These are phyloP conservation scores for Palythoa grandiflora DNA, from an alignment of 92 coral and sea anemone species.

Conservation along the genomic window DNA sequence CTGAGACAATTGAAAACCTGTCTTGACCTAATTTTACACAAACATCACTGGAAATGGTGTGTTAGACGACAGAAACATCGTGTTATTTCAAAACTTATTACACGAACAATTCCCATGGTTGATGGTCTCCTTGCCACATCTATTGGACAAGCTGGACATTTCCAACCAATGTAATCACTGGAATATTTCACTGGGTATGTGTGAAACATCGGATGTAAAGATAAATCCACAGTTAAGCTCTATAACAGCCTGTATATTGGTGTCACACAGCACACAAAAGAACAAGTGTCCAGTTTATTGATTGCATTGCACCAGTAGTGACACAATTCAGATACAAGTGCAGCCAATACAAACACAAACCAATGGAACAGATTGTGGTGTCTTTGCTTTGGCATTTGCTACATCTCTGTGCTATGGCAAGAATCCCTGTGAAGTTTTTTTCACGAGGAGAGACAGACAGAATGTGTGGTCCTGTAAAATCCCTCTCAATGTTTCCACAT, in stretches of 20 bases:
- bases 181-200: constrained; percentile 54
- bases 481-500: constrained; percentile 30
- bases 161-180: constrained; percentile 41
- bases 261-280: constrained; percentile 32
- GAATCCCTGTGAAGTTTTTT: constrained; percentile 17
- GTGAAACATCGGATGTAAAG: constrained; percentile 45
- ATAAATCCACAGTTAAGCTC: constrained; percentile 35
- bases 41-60: constrained; percentile 51
- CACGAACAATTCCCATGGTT: constrained; percentile 39
- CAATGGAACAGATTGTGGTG: constrained; percentile 71
- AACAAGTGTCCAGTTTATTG: constrained; percentile 27
- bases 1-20: background rate
- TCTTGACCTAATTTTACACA: constrained; percentile 10
- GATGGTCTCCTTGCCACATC: constrained; percentile 55
- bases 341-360: constrained; percentile 65
- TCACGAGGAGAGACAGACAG: constrained; percentile 19
- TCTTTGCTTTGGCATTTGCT: constrained; percentile 55
- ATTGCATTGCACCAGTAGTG: background rate
- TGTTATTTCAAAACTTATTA: constrained; percentile 43
- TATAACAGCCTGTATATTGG: constrained; percentile 38
- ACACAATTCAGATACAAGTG: background rate
- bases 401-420: constrained; percentile 12
- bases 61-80: constrained; percentile 47
- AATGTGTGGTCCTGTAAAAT: constrained; percentile 23
- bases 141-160: constrained; percentile 44